phyloP scores from a whole-genome alignment of 2,113 vertebrate species.

The Pteropus alecto region DNA sequence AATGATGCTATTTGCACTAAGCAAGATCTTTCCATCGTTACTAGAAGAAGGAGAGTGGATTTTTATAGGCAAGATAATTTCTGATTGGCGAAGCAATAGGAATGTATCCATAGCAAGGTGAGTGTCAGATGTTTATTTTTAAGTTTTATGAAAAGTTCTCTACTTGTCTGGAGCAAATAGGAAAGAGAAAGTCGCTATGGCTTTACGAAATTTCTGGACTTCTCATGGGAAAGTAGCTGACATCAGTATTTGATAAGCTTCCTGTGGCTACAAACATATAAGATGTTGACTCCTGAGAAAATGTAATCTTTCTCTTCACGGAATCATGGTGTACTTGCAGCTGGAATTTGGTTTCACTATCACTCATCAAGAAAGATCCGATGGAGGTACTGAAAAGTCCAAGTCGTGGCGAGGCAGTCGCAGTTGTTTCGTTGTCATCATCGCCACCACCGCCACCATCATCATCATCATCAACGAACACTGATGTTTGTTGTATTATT shows the following conservation, averaged over 20 bases:
- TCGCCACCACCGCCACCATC: not conserved
- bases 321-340: not conserved
- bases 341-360: not conserved
- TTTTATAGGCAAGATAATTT: constrained; percentile 37
- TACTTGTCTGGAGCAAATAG: constrained; percentile 44
- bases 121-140: constrained; percentile 59
- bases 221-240: constrained; percentile 66
- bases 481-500: not conserved
- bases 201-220: constrained; percentile 39
- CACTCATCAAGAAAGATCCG: not conserved
- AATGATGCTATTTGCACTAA: not conserved
- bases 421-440: not conserved
- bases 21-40: not conserved
- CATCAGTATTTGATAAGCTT: constrained; percentile 33
- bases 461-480: not conserved
- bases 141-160: constrained; percentile 39
- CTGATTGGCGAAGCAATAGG: constrained; percentile 24
- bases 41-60: not conserved
- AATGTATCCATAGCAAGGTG: not conserved
- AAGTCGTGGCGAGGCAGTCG: not conserved
- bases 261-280: not conserved
- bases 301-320: not conserved
- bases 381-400: not conserved
- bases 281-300: not conserved
- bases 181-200: constrained; percentile 47